These are phyloP conservation scores for Spongilla lacustris DNA, from an alignment of 37 sponge, comb jelly and placozoan species.

Conservation along the genomic window DNA sequence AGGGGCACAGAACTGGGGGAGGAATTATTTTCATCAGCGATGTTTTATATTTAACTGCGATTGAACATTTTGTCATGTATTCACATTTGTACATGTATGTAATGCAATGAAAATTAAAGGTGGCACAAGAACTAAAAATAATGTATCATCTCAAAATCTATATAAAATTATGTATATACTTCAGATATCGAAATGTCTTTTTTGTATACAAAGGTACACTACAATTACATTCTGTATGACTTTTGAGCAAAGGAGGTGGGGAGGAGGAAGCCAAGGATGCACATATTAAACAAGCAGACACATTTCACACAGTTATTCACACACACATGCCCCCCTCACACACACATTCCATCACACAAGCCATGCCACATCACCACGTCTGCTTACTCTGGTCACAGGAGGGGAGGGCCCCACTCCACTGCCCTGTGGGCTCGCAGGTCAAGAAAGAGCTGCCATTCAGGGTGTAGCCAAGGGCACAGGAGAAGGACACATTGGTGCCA, in stretches of 20 bases:
- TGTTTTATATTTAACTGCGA: neutral
- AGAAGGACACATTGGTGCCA: neutral
- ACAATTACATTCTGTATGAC: too few relatives aligned
- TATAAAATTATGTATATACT: too few relatives aligned
- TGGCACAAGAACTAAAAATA: too few relatives aligned
- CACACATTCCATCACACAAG: neutral
- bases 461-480: slow-evolving; percentile 12
- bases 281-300: too few relatives aligned
- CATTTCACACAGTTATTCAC: neutral
- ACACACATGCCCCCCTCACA: neutral
- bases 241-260: too few relatives aligned
- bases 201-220: too few relatives aligned
- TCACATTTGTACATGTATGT: neutral
- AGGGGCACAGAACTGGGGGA: neutral
- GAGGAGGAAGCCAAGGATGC: too few relatives aligned
- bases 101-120: too few relatives aligned
- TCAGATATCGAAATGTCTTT: too few relatives aligned
- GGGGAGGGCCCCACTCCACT: slow-evolving; percentile 19
- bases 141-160: too few relatives aligned
- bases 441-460: slow-evolving; percentile 20
- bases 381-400: neutral
- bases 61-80: neutral
- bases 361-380: neutral
- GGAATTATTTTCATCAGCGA: neutral
- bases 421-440: slow-evolving; percentile 1